Conservation (phyloP, 2,888 invertebrate genomes). For the Horisme vitalbata region DNA sequence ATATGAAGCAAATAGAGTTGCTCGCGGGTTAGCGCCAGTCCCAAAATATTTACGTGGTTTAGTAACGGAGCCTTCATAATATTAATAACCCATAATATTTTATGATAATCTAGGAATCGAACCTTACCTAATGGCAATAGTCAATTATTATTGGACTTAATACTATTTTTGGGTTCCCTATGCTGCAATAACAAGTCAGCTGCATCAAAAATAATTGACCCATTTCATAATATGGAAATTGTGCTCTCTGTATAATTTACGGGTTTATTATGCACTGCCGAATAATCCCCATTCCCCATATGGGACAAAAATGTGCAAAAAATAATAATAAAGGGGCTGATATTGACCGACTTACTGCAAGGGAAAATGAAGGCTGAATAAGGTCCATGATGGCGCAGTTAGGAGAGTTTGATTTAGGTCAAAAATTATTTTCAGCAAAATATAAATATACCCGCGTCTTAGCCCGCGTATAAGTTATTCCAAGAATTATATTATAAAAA, state of each 20-base stretch:
- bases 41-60: no score
- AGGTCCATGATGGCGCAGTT: no score
- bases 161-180: neutral
- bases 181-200: slow-evolving; percentile 24
- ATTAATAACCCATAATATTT: neutral
- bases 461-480: no score
- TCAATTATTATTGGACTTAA: neutral
- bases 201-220: slow-evolving; percentile 24
- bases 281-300: slow-evolving; percentile 12
- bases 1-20: no score
- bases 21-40: no score
- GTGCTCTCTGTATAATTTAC: slow-evolving; percentile 30
- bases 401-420: no score
- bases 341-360: slow-evolving; percentile 1
- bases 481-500: no score
- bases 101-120: neutral
- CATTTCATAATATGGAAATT: slow-evolving; percentile 34
- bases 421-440: no score
- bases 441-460: no score
- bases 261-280: slow-evolving; percentile 34
- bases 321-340: slow-evolving; percentile 24
- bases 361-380: no score
- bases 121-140: neutral
- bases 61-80: neutral
- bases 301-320: slow-evolving; percentile 19